Conservation (phyloP, 2,888 invertebrate genomes). For the Geotrupes spiniger region DNA sequence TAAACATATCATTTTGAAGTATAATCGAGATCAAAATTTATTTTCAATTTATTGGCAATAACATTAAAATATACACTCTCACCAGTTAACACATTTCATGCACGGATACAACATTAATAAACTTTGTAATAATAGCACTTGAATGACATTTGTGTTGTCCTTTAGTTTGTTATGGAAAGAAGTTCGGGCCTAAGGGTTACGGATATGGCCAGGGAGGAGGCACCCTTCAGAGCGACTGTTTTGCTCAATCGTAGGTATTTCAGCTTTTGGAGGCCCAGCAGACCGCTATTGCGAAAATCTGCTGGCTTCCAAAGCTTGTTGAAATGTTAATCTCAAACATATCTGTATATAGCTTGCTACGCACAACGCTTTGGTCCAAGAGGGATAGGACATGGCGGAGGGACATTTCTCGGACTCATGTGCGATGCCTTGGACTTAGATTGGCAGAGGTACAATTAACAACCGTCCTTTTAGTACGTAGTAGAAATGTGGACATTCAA, state of each 20-base stretch:
- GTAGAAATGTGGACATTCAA: constrained; percentile 8
- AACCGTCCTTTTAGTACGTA: neutral
- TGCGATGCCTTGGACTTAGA: constrained; percentile 78
- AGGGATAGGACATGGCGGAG: constrained; percentile 90
- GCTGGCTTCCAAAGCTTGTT: neutral
- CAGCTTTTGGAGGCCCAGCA: constrained; percentile 3
- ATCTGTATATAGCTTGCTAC: constrained; percentile 74
- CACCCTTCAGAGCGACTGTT: constrained; percentile 86
- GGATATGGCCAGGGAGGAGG: constrained; percentile 97
- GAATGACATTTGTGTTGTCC: constrained; percentile 28
- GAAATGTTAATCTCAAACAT: neutral
- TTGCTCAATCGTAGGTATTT: constrained; percentile 73
- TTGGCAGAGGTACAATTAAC: constrained; percentile 65
- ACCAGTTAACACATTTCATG: too few relatives aligned
- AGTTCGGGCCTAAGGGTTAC: constrained; percentile 96
- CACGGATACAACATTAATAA: too few relatives aligned
- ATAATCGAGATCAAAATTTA: too few relatives aligned
- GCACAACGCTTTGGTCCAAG: constrained; percentile 93
- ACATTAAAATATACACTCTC: too few relatives aligned
- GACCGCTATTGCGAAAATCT: neutral
- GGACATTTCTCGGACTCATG: constrained; percentile 79
- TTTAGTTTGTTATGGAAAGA: constrained; percentile 93
- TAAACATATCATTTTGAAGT: too few relatives aligned
- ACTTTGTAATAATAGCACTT: constrained; percentile 5
- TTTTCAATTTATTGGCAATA: too few relatives aligned